Base-by-base conservation (phyloP, 2,797 vertebrate genomes). In the Ctenopoma kingsleyae region DNA sequence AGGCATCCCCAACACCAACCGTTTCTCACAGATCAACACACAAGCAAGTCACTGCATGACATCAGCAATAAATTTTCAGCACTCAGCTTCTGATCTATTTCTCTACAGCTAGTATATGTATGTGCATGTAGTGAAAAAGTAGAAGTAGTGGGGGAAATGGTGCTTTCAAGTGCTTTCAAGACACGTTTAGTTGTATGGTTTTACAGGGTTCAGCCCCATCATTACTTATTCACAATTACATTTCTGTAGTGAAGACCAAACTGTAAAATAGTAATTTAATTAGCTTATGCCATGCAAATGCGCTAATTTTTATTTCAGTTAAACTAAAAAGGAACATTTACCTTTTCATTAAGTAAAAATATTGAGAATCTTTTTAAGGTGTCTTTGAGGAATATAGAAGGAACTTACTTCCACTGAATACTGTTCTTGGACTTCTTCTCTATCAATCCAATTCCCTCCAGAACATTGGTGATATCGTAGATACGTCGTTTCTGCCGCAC, bases 361-460 rank as follows among this genome's bases (percentile, higher is more conserved):
- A n/a, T n/a, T 1, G 10, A 13, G 8, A 22, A 20, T 22, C 8
- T 58, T 54, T 54, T 5, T 15, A 51, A 35, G 7, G 8, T 36
- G 35, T 4, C 10, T 55, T 48, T 44, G 0, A 1, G 15, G 3
- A 25, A 38, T 20, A 30, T 23, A 59, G 41, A 19, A 69, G 22
- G 1, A 4, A 95, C 98, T 96, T 92, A 99, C 98, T 99, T 99
- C 98, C 98, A 99, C 70, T 99, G 98, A 85, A 99, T 99, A 78
- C 98, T 99, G 94, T 99, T 99, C 89, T 99, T 99, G 58, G 98
- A 99, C 80, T 99, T 99, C 91, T 99, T 99, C 92, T 99, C 98
- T 0, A 99, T 99, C 63, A 99, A 83, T 9, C 98, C 98, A 0
- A 99, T 99, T 71, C 98, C 98, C 85, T 99, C 98, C 85, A 99